phyloP scores from a whole-genome alignment of 2,113 vertebrate species.

The Pedionomus torquatus region DNA sequence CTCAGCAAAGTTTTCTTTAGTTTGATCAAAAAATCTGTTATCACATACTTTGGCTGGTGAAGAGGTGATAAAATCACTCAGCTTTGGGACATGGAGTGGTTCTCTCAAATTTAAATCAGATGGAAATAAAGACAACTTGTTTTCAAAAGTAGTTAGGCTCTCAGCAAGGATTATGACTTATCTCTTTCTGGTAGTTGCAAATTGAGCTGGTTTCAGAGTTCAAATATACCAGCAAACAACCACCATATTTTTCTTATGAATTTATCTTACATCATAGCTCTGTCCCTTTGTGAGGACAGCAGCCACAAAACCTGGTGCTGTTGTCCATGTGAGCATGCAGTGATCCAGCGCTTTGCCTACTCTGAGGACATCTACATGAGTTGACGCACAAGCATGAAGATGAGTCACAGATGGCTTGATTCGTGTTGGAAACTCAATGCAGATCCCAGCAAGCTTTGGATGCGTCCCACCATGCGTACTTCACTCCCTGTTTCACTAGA shows the following conservation, averaged over 20 bases:
- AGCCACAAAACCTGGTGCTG: background rate
- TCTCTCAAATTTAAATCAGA: constrained; percentile 60
- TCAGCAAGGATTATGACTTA: background rate
- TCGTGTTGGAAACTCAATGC: background rate
- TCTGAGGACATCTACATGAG: background rate
- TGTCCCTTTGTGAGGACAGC: background rate
- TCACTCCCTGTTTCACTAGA: constrained; percentile 26
- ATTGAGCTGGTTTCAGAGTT: background rate
- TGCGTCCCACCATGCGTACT: background rate
- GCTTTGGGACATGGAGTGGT: background rate
- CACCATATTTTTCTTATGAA: background rate
- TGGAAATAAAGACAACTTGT: constrained; percentile 31
- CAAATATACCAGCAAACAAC: background rate
- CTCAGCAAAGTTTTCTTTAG: constrained; percentile 8
- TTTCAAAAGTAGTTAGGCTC: constrained; percentile 29
- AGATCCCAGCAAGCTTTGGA: constrained; percentile 39
- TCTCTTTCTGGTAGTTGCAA: background rate
- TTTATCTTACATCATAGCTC: background rate
- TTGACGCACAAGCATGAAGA: background rate
- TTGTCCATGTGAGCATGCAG: background rate
- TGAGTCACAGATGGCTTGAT: constrained; percentile 37
- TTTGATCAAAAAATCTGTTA: constrained; percentile 44
- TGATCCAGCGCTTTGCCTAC: background rate
- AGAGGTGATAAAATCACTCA: constrained; percentile 61
- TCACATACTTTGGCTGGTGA: constrained; percentile 35